Base-by-base conservation (phyloP, 2,888 invertebrate genomes). In the Acleris cristana region DNA sequence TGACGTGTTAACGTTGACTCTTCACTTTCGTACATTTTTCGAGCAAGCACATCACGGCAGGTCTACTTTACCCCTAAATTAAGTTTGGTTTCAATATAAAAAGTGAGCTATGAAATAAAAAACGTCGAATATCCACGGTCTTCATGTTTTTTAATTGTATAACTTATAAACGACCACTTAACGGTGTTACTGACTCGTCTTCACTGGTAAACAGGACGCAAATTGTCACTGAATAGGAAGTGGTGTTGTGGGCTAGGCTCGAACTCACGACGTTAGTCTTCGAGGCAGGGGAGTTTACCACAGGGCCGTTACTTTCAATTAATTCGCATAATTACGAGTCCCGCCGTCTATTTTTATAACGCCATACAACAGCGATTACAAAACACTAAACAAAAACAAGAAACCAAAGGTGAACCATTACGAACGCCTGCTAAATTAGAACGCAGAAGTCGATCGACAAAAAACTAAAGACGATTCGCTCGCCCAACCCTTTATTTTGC, bases 401-500 rank as follows among this genome's bases (percentile, higher is more conserved):
- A 64, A 59, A 21, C 10, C 34, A 56, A 63, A 68, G 57, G 54
- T 55, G 57, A 58, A 63, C 49, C 63, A 65, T 64, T 59, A 60
- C 53, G 19, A 59, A 49, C 62, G 74, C 76, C 75, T 81, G 81
- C 83, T 75, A 84, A 84, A 85, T 82, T 81, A 81, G 77, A 79
- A 73, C 78, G 77, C 84, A 86, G 86, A 86, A 85, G 83, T 78
- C 76, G 81, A 73, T 76, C 76, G 79, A 87, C 87, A 90, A 90
- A 90, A 90, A 87, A 73, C 80, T 83, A 63, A 67, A 82, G 82
- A 85, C 85, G 88, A 84, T 83, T 83, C 85, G 81, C 82, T 84
- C 84, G 81, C 79, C 78, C 86, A 86, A 88, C 89, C 91, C 90
- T 89, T 89, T 88, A 89, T 90, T 90, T 85, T 82, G 82, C 84